Evolutionary conservation across 2,797 vertebrate species (phyloP).

Genomic region (Mormyrus hasselquistii): DNA sequence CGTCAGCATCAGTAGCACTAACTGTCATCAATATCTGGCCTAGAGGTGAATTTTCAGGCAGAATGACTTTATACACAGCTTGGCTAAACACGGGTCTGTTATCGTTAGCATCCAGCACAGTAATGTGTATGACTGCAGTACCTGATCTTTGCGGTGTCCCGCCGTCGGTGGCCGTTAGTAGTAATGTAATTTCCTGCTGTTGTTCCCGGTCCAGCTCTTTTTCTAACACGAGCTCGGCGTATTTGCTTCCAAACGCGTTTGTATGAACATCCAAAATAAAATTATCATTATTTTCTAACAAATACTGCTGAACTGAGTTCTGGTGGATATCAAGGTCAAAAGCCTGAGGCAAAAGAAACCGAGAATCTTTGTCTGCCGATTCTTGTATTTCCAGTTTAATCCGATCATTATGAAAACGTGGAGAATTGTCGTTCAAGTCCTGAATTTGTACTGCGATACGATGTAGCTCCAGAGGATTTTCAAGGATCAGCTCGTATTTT

Average conservation of each 20-base stretch:
- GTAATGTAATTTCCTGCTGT: slow-evolving; percentile 45
- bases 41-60: neutral
- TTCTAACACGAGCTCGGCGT: slow-evolving; percentile 2
- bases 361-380: neutral
- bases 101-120: neutral
- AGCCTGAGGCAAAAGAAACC: neutral
- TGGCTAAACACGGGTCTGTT: neutral
- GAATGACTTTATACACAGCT: neutral
- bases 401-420: neutral
- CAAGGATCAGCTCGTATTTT: slow-evolving; percentile 15
- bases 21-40: neutral
- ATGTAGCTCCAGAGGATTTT: slow-evolving; percentile 21
- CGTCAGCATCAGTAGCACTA: neutral
- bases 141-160: neutral
- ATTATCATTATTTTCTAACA: neutral
- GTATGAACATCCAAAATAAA: slow-evolving; percentile 20
- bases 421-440: slow-evolving; percentile 28
- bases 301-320: slow-evolving; percentile 19
- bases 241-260: neutral
- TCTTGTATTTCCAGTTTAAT: slow-evolving; percentile 26
- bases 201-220: neutral
- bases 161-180: slow-evolving; percentile 42
- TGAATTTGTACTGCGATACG: slow-evolving; percentile 8
- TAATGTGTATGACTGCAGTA: neutral
- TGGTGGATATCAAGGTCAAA: slow-evolving; percentile 18